Conservation (phyloP, 2,113 vertebrate species). For the Girardinichthys multiradiatus region DNA sequence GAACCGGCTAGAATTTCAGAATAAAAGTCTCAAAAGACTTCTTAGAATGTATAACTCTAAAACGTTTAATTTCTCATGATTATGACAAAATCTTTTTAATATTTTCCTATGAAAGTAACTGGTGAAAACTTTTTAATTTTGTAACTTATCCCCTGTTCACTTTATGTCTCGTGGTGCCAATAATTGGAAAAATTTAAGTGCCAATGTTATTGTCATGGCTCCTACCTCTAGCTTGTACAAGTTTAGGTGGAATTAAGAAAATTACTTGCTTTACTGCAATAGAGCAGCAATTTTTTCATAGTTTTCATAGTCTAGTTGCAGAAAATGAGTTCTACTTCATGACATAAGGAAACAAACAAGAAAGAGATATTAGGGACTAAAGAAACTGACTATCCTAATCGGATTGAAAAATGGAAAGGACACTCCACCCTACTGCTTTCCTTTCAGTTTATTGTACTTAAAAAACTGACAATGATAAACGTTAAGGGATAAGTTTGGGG, state of each 20-base stretch:
- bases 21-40: background rate
- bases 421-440: background rate
- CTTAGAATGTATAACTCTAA: no score
- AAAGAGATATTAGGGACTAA: background rate
- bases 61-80: no score
- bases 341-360: background rate
- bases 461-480: no score
- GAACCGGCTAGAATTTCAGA: background rate
- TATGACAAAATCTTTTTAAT: background rate
- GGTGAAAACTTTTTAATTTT: no score
- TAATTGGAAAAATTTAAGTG: no score
- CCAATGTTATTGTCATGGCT: background rate
- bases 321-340: background rate
- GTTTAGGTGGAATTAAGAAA: background rate
- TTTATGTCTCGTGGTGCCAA: no score
- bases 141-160: no score
- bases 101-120: background rate
- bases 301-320: background rate
- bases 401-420: no score
- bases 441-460: no score
- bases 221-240: background rate
- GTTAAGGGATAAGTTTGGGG: no score
- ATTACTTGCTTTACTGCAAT: background rate
- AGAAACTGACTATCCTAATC: background rate
- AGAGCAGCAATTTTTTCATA: background rate